A percentile compares a stretch with the other conserved stretches of the same genome.
These are phyloP conservation scores for Oxyruncus cristatus DNA, from an alignment of 2,113 vertebrate genomes.

Conservation along the genomic window DNA sequence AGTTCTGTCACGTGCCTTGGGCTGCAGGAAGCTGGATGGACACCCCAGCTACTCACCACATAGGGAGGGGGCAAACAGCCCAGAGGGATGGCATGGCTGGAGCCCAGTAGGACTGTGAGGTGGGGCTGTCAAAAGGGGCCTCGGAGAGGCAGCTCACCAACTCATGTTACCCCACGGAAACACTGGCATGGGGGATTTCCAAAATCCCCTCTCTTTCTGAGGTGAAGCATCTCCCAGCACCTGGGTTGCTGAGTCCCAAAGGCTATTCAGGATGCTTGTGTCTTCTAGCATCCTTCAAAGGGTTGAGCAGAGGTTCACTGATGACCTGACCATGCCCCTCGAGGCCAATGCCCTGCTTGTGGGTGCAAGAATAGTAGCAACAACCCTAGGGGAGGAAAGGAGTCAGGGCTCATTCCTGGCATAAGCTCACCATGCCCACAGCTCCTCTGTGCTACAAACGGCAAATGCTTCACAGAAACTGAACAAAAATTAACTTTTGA, in stretches of 20 bases:
- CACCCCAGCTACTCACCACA: rapidly evolving
- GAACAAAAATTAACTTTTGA: background rate
- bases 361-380: background rate
- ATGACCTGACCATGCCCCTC: background rate
- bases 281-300: background rate
- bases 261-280: background rate
- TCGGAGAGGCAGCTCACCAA: background rate
- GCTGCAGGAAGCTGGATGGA: background rate
- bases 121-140: background rate
- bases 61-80: background rate
- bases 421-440: background rate
- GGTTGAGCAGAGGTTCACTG: background rate
- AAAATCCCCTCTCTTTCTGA: background rate
- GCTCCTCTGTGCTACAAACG: background rate
- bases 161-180: background rate
- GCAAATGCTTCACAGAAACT: background rate
- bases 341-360: background rate
- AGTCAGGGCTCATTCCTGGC: background rate
- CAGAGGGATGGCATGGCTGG: background rate
- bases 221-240: background rate
- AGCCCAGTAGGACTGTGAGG: background rate
- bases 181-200: background rate
- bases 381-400: rapidly evolving
- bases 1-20: background rate
- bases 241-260: background rate